A percentile compares a stretch with the other conserved stretches of the same genome.
These are phyloP conservation scores for Hydropsyche tenuis DNA, from an alignment of 1,140 invertebrate genomes.

Conservation along the genomic window DNA sequence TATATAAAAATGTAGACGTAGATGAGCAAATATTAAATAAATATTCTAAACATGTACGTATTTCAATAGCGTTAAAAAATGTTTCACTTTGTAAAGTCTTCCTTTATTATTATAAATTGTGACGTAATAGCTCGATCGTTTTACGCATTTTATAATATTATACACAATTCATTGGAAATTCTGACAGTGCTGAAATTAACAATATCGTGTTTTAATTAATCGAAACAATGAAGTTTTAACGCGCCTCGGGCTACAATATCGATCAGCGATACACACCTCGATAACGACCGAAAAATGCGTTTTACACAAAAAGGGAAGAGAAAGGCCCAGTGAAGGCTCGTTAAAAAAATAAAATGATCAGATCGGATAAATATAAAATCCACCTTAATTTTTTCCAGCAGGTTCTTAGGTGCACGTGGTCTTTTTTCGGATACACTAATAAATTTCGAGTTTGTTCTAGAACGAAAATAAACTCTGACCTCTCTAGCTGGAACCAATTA, in stretches of 20 bases:
- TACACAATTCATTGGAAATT: too few relatives aligned
- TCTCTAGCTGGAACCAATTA: constrained; percentile 26
- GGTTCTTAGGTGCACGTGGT: background rate
- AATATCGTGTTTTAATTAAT: background rate
- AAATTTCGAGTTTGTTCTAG: constrained; percentile 6
- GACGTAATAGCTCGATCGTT: too few relatives aligned
- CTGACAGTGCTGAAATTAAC: too few relatives aligned
- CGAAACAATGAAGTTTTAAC: constrained; percentile 1
- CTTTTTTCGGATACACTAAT: background rate
- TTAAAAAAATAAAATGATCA: constrained; percentile 22
- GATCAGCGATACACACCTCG: background rate
- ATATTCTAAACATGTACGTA: too few relatives aligned
- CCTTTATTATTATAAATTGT: too few relatives aligned
- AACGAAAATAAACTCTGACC: constrained; percentile 31
- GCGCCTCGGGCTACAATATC: background rate
- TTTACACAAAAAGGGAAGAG: background rate
- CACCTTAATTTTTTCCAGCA: background rate
- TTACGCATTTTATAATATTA: too few relatives aligned
- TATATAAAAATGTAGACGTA: too few relatives aligned
- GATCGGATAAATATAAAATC: background rate
- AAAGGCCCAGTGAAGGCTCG: background rate
- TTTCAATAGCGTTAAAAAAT: too few relatives aligned
- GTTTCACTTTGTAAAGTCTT: too few relatives aligned
- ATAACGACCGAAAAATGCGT: background rate
- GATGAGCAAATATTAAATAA: too few relatives aligned